Percentiles rank a stretch among this genome's conserved stretches.
Conservation (phyloP, 2,797 vertebrate species). For the Erpetoichthys calabaricus region DNA sequence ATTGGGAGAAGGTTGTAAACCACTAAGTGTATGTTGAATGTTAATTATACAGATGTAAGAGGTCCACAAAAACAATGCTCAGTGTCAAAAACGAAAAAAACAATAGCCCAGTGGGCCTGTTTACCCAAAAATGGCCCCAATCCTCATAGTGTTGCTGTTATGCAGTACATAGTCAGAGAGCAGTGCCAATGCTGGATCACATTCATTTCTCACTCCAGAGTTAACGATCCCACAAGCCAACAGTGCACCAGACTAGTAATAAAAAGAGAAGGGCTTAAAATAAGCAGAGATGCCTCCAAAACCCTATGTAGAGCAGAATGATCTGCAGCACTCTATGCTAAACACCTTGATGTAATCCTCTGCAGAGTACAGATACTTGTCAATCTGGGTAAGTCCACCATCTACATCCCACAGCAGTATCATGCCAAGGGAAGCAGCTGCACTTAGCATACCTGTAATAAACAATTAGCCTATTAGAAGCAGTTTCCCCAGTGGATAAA, state of each 20-base stretch:
- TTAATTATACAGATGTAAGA: too few species aligned
- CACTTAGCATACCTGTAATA: slow-evolving; percentile 81
- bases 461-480: not conserved
- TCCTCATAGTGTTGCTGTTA: slow-evolving; percentile 95
- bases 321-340: not conserved
- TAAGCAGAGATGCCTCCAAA: not conserved
- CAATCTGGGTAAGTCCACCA: slow-evolving; percentile 90
- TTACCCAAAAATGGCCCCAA: slow-evolving; percentile 96
- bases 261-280: slow-evolving; percentile 3
- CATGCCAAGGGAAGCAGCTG: slow-evolving; percentile 88
- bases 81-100: too few species aligned
- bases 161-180: slow-evolving; percentile 93
- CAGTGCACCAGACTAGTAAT: slow-evolving; percentile 79
- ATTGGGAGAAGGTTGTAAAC: not conserved
- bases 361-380: slow-evolving; percentile 95
- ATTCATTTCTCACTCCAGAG: slow-evolving; percentile 92
- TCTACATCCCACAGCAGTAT: slow-evolving; percentile 96
- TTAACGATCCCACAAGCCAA: slow-evolving; percentile 95
- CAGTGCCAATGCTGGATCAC: slow-evolving; percentile 87
- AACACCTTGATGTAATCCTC: slow-evolving; percentile 95
- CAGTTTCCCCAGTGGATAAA: not conserved
- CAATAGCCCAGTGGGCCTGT: slow-evolving; percentile 5
- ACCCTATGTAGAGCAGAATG: not conserved
- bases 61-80: too few species aligned
- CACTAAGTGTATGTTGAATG: not conserved